Conservation (phyloP, 2,113 vertebrate species). For the Stictonetta naevosa region DNA sequence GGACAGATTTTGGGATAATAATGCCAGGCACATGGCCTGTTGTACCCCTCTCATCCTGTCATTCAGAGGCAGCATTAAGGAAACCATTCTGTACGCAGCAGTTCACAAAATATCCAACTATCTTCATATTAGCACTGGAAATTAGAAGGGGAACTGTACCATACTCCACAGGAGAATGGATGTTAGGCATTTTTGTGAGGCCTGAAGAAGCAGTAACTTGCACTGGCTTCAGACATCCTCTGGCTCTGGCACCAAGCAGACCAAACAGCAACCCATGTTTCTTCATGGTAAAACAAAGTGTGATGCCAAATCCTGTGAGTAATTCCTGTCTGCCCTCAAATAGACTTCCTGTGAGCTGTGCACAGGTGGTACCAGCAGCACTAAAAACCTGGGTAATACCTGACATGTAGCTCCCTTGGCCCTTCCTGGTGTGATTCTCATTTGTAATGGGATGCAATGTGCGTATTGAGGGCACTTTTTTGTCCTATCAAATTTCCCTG, state of each 20-base stretch:
- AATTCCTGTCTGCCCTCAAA: neutral
- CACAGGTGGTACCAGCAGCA: neutral
- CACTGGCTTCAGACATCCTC: neutral
- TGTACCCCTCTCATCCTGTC: neutral
- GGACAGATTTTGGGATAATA: neutral
- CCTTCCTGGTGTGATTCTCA: neutral
- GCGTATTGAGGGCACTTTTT: neutral
- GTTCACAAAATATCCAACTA: neutral
- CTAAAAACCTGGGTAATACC: neutral
- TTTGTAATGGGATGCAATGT: fast-evolving
- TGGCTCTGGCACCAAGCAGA: neutral
- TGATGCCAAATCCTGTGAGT: neutral
- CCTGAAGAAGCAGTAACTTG: neutral
- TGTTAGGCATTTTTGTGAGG: neutral
- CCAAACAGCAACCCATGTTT: neutral
- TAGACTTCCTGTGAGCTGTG: neutral
- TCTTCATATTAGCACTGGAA: neutral
- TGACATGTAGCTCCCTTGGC: neutral
- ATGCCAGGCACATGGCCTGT: neutral
- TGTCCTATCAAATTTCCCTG: neutral
- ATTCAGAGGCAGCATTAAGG: neutral
- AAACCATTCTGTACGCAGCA: neutral
- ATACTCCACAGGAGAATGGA: neutral
- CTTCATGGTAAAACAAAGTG: neutral
- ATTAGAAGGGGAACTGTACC: neutral